These are phyloP conservation scores for Tenualosa ilisha DNA, from an alignment of 2,797 vertebrate species.

Conservation along the genomic window DNA sequence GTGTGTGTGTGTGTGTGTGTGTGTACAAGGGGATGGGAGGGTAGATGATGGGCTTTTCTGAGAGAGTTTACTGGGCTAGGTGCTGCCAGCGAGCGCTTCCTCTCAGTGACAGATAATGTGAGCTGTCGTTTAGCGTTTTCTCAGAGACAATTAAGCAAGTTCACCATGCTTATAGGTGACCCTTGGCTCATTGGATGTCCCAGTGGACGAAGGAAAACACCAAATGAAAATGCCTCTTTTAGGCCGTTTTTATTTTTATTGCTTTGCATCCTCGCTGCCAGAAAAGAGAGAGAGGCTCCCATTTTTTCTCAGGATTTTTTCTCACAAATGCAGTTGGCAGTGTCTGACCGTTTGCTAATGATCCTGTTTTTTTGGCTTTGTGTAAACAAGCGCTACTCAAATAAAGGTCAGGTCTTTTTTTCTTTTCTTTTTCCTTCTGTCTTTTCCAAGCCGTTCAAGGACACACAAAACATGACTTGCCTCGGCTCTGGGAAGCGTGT, in stretches of 20 bases:
- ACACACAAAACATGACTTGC: background rate
- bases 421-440: background rate
- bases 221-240: conserved; percentile 3
- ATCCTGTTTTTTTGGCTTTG: background rate
- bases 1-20: background rate
- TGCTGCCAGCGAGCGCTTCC: no score
- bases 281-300: background rate
- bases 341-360: conserved; percentile 11
- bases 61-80: background rate
- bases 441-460: background rate
- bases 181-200: background rate
- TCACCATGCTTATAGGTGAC: background rate
- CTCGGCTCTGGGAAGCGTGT: background rate
- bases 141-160: conserved; percentile 7
- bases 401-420: conserved; percentile 12
- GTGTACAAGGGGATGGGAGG: background rate
- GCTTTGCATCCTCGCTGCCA: background rate
- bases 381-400: conserved; percentile 7
- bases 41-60: background rate
- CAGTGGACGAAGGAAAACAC: background rate
- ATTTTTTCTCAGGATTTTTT: conserved; percentile 21
- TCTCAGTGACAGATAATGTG: background rate
- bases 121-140: background rate
- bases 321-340: conserved; percentile 16
- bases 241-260: background rate